Evolutionary conservation across 2,113 vertebrate species (phyloP).

Genomic region (Bucco capensis): DNA sequence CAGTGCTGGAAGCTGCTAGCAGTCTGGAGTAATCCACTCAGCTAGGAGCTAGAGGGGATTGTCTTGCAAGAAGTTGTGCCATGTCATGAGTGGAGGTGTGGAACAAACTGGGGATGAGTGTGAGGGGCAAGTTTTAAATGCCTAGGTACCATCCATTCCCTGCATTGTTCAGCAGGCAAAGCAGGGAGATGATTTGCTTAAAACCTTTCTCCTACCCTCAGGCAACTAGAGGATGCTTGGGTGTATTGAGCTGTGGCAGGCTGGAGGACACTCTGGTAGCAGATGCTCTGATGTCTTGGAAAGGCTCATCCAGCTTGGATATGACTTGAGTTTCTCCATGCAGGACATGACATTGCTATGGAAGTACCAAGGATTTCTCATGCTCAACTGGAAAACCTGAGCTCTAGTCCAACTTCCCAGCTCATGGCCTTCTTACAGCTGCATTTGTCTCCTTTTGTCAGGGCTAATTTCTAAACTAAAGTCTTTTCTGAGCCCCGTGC

Average conservation of each 20-base stretch:
- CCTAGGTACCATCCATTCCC: neutral
- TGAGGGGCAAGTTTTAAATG: neutral
- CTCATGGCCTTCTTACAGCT: neutral
- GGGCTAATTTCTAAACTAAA: slow-evolving; percentile 23
- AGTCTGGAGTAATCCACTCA: neutral
- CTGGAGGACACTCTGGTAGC: neutral
- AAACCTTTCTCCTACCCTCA: neutral
- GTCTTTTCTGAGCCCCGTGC: neutral
- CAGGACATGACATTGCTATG: neutral
- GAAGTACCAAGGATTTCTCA: neutral
- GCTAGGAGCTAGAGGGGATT: neutral
- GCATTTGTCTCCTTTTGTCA: slow-evolving; percentile 5
- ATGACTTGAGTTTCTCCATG: neutral
- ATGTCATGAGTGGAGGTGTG: neutral
- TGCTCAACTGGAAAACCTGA: neutral
- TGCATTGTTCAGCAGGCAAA: neutral
- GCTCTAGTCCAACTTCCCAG: neutral
- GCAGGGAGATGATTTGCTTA: neutral
- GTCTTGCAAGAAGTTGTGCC: neutral
- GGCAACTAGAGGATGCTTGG: neutral
- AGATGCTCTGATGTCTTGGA: neutral
- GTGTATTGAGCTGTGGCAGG: neutral
- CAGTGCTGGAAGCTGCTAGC: neutral
- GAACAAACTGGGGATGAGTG: neutral
- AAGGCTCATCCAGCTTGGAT: rapidly evolving